Conservation (phyloP, 2,113 vertebrate species). For the Theristicus caerulescens region DNA sequence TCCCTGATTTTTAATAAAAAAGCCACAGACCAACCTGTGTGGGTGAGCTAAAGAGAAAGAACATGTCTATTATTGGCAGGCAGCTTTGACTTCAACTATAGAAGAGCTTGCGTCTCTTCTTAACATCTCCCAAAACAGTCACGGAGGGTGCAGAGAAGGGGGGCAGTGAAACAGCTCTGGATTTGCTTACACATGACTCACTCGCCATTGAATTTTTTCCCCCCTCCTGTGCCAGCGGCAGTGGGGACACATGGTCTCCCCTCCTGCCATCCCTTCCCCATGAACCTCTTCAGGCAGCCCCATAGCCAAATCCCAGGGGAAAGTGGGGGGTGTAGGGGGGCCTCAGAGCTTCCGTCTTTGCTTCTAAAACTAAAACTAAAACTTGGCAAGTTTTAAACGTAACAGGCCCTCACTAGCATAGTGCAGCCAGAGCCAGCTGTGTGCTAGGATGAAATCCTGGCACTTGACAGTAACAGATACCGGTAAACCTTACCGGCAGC, state of each 20-base stretch:
- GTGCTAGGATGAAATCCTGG: neutral
- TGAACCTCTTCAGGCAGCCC: neutral
- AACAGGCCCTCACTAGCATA: neutral
- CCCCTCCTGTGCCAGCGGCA: rapidly evolving
- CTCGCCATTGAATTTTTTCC: rapidly evolving
- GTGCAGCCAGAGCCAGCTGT: neutral
- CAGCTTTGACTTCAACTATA: neutral
- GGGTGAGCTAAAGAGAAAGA: slow-evolving; percentile 7
- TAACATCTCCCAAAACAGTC: neutral
- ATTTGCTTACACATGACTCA: neutral
- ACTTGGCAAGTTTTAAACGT: neutral
- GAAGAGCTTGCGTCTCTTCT: neutral
- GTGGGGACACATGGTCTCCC: neutral
- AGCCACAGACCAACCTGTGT: neutral
- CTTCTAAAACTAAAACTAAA: neutral
- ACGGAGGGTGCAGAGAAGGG: neutral
- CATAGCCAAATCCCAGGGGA: neutral
- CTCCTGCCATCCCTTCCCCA: rapidly evolving
- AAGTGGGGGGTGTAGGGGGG: neutral
- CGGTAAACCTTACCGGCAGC: neutral
- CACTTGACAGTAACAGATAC: neutral
- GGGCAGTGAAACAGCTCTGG: neutral
- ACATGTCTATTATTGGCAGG: neutral
- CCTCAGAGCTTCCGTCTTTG: neutral
- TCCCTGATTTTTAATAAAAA: neutral